Percentiles rank a stretch among this genome's conserved stretches.
phyloP scores from a whole-genome alignment of 2,797 vertebrate species.

The Poliocrania exsul region DNA sequence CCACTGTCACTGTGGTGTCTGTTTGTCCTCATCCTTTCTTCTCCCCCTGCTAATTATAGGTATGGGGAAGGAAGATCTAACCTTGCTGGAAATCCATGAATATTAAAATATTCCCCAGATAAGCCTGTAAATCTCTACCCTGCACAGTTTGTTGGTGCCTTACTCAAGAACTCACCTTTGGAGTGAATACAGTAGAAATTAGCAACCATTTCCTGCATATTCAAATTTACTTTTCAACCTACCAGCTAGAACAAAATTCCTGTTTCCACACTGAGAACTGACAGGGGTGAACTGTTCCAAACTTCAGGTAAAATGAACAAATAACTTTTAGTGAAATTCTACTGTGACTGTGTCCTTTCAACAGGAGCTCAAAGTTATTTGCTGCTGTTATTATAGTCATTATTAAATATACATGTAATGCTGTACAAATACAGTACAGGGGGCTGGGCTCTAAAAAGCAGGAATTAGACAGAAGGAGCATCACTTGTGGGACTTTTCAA shows the following conservation, averaged over 20 bases:
- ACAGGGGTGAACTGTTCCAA: background rate
- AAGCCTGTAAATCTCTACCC: background rate
- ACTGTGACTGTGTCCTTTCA: background rate
- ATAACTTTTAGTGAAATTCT: background rate
- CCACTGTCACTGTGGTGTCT: background rate
- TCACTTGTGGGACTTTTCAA: background rate
- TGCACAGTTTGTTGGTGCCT: background rate
- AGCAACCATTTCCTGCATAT: background rate
- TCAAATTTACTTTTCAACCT: background rate
- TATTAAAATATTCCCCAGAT: slow-evolving; percentile 28
- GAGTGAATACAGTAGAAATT: background rate
- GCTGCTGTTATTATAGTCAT: background rate
- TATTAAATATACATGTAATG: slow-evolving; percentile 12
- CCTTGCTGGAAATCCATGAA: background rate
- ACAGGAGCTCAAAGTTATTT: background rate
- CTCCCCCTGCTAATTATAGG: background rate
- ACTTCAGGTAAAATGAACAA: background rate
- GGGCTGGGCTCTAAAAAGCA: background rate
- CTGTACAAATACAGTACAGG: background rate
- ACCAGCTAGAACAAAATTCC: background rate
- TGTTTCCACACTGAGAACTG: background rate
- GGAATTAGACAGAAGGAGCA: background rate
- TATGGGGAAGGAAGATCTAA: background rate
- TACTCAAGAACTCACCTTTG: background rate
- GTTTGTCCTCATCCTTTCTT: background rate